Base-by-base conservation (phyloP, 1,140 invertebrate species). In the Drosophila bipectinata region DNA sequence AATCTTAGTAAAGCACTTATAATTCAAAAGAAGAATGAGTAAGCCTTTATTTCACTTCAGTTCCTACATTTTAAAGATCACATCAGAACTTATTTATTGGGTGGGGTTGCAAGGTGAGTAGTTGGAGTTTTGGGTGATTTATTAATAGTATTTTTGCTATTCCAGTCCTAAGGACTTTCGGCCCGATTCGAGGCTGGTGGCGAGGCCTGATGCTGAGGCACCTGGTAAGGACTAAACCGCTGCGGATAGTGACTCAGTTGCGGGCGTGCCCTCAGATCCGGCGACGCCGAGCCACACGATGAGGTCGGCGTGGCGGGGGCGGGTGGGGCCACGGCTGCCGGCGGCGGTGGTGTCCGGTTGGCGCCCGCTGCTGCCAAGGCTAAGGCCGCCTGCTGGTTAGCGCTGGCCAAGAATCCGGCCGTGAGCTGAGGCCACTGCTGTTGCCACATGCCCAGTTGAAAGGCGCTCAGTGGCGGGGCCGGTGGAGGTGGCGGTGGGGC, bases 381-480 rank as follows among this genome's bases (percentile, higher is more conserved):
- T 15, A 84, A 79, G 3, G 83, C 90, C 9, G 90, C 90, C 53
- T 91, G 90, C 48, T 91, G 90, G 77, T 90, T 91, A 66, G 90
- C 90, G 37, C 87, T 91, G 37, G 90, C 90, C 59, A 92, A 24
- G 41, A 92, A 91, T 14, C 91, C 91, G 9, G 91, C 91, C 18
- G 90, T 90, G 9, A 92, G 39, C 61, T 92, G 91, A 1, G 91
- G 91, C 91, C 91, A 92, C 74, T 92, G 91, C 24, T 91, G 90
- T 63, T 92, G 91, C 91, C 91, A 92, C 90, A 91, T 91, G 32
- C 90, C 90, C 49, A 92, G 71, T 78, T 92, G 91, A 54, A 92
- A 90, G 68, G 91, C 91, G 58, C 80, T 83, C 12, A 92, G 59
- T 9, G 78, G 77, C 0, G 82, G 55, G 34, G 73, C 55, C 2